phyloP scores from a whole-genome alignment of 2,888 invertebrate genomes.

The Pegoplata infirma region DNA sequence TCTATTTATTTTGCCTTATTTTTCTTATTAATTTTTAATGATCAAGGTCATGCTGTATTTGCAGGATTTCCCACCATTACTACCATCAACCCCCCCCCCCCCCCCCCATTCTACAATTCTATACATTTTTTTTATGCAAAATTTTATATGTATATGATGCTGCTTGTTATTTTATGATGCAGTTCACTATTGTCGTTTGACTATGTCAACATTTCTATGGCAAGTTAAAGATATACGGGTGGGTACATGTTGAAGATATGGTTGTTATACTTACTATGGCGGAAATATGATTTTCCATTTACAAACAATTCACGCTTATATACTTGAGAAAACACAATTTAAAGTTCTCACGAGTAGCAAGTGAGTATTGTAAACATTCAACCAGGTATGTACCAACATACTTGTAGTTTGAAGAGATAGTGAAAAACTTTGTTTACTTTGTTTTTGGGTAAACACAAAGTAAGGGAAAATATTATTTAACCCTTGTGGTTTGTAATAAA shows the following conservation, averaged over 20 bases:
- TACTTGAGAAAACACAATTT: not conserved
- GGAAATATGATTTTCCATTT: constrained; percentile 12
- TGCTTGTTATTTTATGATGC: not conserved
- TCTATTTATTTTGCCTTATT: not conserved
- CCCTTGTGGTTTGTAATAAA: too few species aligned
- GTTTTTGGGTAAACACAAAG: not conserved
- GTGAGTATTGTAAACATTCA: not conserved
- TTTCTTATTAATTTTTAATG: not conserved
- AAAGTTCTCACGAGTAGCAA: not conserved
- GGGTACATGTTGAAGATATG: too few species aligned
- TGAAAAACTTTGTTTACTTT: not conserved
- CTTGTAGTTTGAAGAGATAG: not conserved
- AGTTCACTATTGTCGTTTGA: not conserved
- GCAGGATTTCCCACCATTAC: too few species aligned
- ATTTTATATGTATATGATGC: too few species aligned
- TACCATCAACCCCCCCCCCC: too few species aligned
- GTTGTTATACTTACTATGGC: not conserved
- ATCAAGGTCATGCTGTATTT: not conserved
- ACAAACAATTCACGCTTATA: constrained; percentile 3
- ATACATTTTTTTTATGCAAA: not conserved
- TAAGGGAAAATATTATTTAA: too few species aligned
- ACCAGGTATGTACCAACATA: too few species aligned
- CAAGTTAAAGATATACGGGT: not conserved
- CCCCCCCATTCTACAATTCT: too few species aligned
- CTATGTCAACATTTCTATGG: not conserved